These are phyloP conservation scores for Delia radicum DNA, from an alignment of 1,140 invertebrate genomes.

Conservation along the genomic window DNA sequence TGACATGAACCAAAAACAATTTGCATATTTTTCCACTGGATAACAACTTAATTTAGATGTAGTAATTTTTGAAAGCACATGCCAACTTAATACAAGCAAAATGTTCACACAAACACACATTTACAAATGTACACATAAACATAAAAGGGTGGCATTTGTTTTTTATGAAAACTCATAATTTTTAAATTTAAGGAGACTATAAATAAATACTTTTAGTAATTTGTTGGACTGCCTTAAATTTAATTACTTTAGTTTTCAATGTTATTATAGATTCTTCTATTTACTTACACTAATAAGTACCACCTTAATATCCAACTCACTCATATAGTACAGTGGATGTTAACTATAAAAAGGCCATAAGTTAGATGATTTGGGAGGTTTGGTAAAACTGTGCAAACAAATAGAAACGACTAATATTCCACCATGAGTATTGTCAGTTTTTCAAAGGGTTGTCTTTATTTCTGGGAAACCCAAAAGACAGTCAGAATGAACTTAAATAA, in stretches of 20 bases:
- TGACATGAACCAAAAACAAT: conserved; percentile 33
- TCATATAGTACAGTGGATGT: no score
- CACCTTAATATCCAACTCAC: no score
- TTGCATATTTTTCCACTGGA: conserved; percentile 31
- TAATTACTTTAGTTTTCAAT: no score
- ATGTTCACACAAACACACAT: neutral
- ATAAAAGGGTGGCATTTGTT: no score
- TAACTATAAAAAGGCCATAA: conserved; percentile 10
- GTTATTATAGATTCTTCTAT: no score
- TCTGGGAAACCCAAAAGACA: neutral
- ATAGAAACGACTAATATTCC: neutral
- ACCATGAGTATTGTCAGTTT: neutral
- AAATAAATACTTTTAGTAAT: no score
- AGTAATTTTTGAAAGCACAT: neutral
- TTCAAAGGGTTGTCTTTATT: conserved; percentile 10
- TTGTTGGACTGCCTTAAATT: no score
- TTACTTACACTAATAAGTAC: no score
- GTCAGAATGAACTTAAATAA: neutral
- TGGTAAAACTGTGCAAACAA: neutral
- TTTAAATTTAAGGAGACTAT: no score
- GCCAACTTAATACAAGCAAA: neutral
- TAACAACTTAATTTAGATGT: conserved; percentile 32
- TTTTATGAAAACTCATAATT: no score
- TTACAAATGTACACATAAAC: neutral
- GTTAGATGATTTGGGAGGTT: neutral